A percentile compares a stretch with the other conserved stretches of the same genome.
phyloP scores from a whole-genome alignment of 2,888 invertebrate species.

The Balanococcus diminutus region DNA sequence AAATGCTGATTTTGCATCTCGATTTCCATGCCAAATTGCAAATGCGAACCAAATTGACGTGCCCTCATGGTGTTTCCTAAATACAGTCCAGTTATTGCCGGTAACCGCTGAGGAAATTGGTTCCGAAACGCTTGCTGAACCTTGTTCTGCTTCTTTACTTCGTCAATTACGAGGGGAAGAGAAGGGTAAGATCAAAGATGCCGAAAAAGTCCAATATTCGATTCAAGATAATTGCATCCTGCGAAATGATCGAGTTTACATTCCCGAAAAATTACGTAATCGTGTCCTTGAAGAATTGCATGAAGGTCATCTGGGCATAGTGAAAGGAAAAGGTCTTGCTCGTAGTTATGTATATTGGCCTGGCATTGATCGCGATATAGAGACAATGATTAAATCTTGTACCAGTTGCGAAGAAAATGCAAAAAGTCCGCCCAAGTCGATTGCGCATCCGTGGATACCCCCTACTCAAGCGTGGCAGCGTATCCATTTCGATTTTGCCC shows the following conservation, averaged over 20 bases:
- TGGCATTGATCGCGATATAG: constrained; percentile 58
- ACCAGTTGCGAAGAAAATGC: not conserved
- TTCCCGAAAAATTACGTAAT: constrained; percentile 25
- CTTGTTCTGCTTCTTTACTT: no score
- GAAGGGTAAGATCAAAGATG: not conserved
- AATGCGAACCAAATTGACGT: not conserved
- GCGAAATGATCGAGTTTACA: not conserved
- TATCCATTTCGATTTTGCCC: not conserved
- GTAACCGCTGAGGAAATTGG: not conserved
- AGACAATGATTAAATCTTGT: constrained; percentile 12
- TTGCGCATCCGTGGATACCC: not conserved
- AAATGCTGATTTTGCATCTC: constrained; percentile 55
- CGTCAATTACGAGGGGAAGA: no score
- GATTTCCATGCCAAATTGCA: not conserved
- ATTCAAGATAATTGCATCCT: not conserved
- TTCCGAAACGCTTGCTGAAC: not conserved
- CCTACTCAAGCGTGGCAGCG: not conserved
- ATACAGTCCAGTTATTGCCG: not conserved
- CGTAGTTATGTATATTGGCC: constrained; percentile 58
- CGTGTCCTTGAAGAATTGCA: constrained; percentile 57
- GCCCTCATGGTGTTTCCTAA: not conserved
- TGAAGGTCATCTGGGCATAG: constrained; percentile 59
- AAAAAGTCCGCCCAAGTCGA: not conserved
- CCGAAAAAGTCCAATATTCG: not conserved
- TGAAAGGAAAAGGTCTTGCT: constrained; percentile 59